Evolutionary conservation across 2,113 vertebrate genomes (phyloP).

Genomic region (Pheucticus melanocephalus): DNA sequence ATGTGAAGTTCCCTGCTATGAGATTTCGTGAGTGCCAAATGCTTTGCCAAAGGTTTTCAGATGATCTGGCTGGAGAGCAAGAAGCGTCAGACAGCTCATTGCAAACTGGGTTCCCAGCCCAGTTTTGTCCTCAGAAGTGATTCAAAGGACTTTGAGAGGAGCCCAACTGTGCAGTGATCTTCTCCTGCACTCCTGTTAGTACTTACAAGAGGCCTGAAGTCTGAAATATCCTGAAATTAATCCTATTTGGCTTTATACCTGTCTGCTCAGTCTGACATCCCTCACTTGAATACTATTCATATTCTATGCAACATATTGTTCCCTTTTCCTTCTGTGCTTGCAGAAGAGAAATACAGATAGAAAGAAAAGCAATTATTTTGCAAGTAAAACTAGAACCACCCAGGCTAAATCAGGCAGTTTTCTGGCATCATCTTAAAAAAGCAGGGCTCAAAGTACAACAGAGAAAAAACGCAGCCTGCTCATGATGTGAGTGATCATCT

Average conservation of each 20-base stretch:
- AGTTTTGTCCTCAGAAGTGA: slow-evolving; percentile 11
- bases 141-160: neutral
- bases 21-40: neutral
- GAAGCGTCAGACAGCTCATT: slow-evolving; percentile 33
- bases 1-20: slow-evolving; percentile 13
- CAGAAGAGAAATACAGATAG: neutral
- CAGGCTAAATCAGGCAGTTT: slow-evolving; percentile 31
- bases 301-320: neutral
- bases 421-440: slow-evolving; percentile 8
- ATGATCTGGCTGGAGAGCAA: slow-evolving; percentile 52
- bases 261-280: neutral
- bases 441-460: slow-evolving; percentile 28
- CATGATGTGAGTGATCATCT: neutral
- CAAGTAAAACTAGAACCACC: slow-evolving; percentile 38
- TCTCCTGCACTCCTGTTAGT: neutral
- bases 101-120: slow-evolving; percentile 32
- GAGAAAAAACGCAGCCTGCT: neutral
- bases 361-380: slow-evolving; percentile 5
- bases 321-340: neutral
- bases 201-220: neutral
- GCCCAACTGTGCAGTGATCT: neutral
- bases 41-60: slow-evolving; percentile 45
- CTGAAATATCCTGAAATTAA: neutral
- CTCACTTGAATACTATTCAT: neutral
- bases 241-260: neutral